Evolutionary conservation across 2,888 invertebrate species (phyloP), one percentile per base, ranked within the genome.

Genomic region (Pollenia amentaria): DNA sequence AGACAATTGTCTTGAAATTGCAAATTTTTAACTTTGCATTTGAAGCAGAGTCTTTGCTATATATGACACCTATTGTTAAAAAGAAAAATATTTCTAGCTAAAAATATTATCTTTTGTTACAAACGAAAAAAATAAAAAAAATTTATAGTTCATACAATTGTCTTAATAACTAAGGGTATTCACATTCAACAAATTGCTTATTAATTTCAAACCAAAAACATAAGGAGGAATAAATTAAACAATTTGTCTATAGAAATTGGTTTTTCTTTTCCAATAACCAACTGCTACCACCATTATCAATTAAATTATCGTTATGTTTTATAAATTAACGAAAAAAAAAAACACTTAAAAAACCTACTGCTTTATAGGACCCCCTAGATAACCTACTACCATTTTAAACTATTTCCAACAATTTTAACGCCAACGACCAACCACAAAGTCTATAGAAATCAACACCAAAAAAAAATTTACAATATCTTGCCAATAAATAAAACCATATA

Each of bases 341-440:
- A 21, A 73, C 9, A 29, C 4, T 6, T 29, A 65, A 48, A n/a
- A 72, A 67, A 75, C 48, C 75, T 73, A 65, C 79, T 72, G 79
- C 62, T 70, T 57, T 77, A 55, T 60, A 46, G 44, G 77, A 77
- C 72, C 81, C 55, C 65, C 77, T 53, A 40, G 65, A 67, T 85
- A 83, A 85, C 76, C 81, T 72, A 85, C 72, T 77, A 51, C 82
- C 64, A 48, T 64, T 76, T 48, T 73, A 72, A 72, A 77, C 70
- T 46, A 48, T 55, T 69, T 60, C 51, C 40, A 79, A 65, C 57
- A 44, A 79, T 84, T 81, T 81, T 81, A 84, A 87, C 87, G 87
- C 87, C 87, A 87, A 87, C 87, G 77, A 84, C 69, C 73, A 75
- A 73, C 55, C 82, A 55, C 64, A 65, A 12, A n/a, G 42, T 73